Conservation (phyloP, 2,888 invertebrate genomes). For the Thereva unica region DNA sequence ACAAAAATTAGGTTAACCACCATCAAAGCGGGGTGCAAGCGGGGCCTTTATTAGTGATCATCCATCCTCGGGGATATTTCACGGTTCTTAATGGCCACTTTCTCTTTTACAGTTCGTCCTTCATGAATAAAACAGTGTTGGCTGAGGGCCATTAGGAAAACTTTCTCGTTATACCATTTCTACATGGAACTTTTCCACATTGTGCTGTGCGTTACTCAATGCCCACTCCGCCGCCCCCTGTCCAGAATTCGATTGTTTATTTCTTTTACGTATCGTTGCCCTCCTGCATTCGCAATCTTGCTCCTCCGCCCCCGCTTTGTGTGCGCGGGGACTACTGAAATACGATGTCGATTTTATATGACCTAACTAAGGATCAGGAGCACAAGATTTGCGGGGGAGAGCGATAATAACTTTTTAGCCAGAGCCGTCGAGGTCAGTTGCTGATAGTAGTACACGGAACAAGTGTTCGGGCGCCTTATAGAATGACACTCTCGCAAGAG, state of each 20-base stretch:
- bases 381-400: conserved; percentile 10
- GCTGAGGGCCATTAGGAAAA: conserved; percentile 21
- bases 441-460: conserved; percentile 9
- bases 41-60: conserved; percentile 27
- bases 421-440: conserved; percentile 7
- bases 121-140: conserved; percentile 31
- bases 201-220: neutral
- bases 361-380: neutral
- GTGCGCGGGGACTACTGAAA: conserved; percentile 6
- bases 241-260: conserved; percentile 28
- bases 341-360: neutral
- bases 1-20: conserved; percentile 31
- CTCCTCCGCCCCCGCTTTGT: neutral
- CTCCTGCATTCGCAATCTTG: conserved; percentile 10
- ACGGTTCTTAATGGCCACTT: conserved; percentile 16
- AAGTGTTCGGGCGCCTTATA: conserved; percentile 14
- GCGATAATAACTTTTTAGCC: conserved; percentile 16
- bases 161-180: conserved; percentile 4
- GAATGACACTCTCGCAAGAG: conserved; percentile 23
- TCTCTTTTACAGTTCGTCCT: neutral
- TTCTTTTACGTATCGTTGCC: conserved; percentile 26
- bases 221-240: neutral
- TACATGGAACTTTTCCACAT: neutral
- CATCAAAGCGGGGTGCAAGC: conserved; percentile 9
- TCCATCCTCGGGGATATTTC: conserved; percentile 12